Conservation (phyloP, 2,888 invertebrate species). For the Cephonodes hylas region DNA sequence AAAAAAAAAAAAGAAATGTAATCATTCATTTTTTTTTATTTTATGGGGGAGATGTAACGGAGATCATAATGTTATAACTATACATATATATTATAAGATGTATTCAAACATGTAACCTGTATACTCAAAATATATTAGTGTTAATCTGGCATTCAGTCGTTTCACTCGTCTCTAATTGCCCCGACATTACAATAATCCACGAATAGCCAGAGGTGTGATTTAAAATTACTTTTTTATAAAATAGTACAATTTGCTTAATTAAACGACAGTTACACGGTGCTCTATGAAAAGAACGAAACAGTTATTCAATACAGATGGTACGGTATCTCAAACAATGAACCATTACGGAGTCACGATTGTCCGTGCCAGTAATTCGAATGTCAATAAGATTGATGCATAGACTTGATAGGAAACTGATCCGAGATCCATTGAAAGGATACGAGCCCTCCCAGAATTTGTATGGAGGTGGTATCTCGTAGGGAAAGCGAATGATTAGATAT, state of each 20-base stretch:
- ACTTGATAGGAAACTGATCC: conserved; percentile 7
- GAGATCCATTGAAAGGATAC: neutral
- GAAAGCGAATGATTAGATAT: neutral
- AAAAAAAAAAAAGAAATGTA: no score
- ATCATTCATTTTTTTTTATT: no score
- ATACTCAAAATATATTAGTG: no score
- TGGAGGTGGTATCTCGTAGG: neutral
- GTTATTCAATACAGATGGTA: neutral
- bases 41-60: no score
- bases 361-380: conserved; percentile 3
- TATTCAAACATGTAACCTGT: no score
- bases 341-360: conserved; percentile 2
- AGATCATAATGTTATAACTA: no score
- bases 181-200: no score
- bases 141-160: no score
- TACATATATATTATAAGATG: no score
- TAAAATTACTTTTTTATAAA: neutral
- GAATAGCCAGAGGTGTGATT: no score
- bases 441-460: neutral
- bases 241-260: neutral
- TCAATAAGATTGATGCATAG: conserved; percentile 10
- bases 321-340: conserved; percentile 1
- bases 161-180: no score
- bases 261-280: neutral
- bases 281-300: neutral